These are phyloP conservation scores for Drosophila rubida DNA, from an alignment of 2,888 invertebrate genomes.

Conservation along the genomic window DNA sequence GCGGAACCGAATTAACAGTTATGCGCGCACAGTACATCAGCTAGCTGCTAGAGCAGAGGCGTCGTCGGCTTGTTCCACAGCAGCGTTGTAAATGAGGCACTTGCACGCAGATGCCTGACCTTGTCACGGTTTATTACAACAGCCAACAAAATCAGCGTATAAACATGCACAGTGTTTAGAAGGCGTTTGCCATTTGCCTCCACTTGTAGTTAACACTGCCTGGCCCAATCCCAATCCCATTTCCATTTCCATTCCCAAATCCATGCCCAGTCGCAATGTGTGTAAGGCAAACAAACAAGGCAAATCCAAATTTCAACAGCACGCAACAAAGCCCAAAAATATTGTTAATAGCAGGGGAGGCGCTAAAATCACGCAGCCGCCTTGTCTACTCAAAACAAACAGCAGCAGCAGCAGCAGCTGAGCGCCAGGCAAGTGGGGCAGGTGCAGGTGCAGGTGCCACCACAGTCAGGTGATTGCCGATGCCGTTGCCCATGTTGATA, in stretches of 20 bases:
- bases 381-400: constrained; percentile 35
- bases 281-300: constrained; percentile 40
- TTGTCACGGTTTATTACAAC: constrained; percentile 39
- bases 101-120: constrained; percentile 41
- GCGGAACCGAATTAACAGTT: constrained; percentile 33
- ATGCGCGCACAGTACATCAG: constrained; percentile 3
- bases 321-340: constrained; percentile 28
- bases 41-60: not conserved
- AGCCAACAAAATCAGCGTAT: constrained; percentile 33
- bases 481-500: not conserved
- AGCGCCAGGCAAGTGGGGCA: not conserved
- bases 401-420: not conserved
- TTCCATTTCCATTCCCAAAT: not conserved
- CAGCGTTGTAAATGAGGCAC: constrained; percentile 21
- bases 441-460: not conserved
- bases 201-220: constrained; percentile 9
- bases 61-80: not conserved
- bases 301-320: constrained; percentile 43
- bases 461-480: constrained; percentile 6
- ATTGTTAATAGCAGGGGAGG: constrained; percentile 32
- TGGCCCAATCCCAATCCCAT: not conserved
- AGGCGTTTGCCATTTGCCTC: constrained; percentile 8
- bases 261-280: not conserved
- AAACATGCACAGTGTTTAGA: constrained; percentile 32
- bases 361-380: constrained; percentile 26